Base-by-base conservation (phyloP, 2,888 invertebrate species). In the Ophion ellenae region DNA sequence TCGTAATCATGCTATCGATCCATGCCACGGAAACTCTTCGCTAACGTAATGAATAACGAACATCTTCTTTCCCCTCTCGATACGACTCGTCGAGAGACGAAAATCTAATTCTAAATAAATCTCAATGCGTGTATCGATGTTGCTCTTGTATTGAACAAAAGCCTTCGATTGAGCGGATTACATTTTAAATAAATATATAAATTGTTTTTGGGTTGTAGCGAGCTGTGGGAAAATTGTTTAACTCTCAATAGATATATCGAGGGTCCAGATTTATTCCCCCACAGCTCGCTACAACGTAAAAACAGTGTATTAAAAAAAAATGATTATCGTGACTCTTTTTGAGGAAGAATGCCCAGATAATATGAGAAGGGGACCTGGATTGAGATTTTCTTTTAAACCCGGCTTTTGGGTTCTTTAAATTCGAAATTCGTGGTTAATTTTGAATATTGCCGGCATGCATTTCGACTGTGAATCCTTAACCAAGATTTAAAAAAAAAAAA, bases 401-500 rank as follows among this genome's bases (percentile, higher is more conserved):
- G 32, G 3, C 14, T 53, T 53, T 28, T 32, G 9, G n/a, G 1
- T 40, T 14, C 45, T 67, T n/a, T 67, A n/a, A 14, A 53, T 17
- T 53, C 11, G 3, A 53, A 17, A 17, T 53, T 53, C 17, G 14
- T 2, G 53, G 53, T 17, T 14, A 14, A 14, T 17, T 5, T 53
- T 14, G 10, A 70, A 70, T 3, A 14, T 10, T 36, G n/a, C 9
- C 7, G 4, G 40, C 24, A 5, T 75, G 11, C 24, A 14, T 63
- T 47, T 24, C 63, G 87, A 45, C 45, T 84, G 74, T 66, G 10
- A 77, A 82, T 92, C 92, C 94, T 94, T 94, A 89, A 94, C 91
- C 6, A 77, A 79, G 40, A 69, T 53, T 17, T 11, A 53, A 53
- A 53, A 53, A 53, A 53, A 17, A 53, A 84, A 86, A 90, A 87